Base-by-base conservation (phyloP, 2,888 invertebrate genomes). In the Zygothrica quintamaculata region DNA sequence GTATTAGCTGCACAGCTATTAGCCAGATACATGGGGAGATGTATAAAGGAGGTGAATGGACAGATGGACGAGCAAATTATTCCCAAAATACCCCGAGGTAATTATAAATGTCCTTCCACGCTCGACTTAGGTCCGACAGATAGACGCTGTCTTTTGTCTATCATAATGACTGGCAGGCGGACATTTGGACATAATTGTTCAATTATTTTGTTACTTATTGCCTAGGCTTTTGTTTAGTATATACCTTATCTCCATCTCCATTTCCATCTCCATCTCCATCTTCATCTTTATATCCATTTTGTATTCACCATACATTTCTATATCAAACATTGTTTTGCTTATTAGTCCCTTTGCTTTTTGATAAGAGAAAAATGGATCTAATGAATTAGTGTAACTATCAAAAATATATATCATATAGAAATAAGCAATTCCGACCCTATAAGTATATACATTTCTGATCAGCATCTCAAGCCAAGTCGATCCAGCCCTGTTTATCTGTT, bases 141-240 rank as follows among this genome's bases (percentile, higher is more conserved):
- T 25, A 57, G 75, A 56, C 79, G 76, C 73, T 77, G 56, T 71
- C 65, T 74, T 82, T 82, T 77, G 86, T 77, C 77, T 76, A 84
- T 89, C 89, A 88, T 87, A 89, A 89, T 88, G 88, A 88, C 69
- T 88, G 88, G 87, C 88, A 89, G 85, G 61, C 81, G 74, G 84
- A 87, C 89, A 89, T 87, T 89, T 88, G 86, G 79, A 89, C 89
- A 89, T 88, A 88, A 89, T 89, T 89, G 89, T 89, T 87, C 88
- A 89, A 89, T 89, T 89, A 89, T 87, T 88, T 81, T 77, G 78
- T 88, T 86, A 85, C 73, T 77, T 68, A 78, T 84, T 57, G 78
- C 66, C 71, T 39, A 53, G 37, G 37, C 33, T 39, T 37, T 13
- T 13, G 60, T 44, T 43, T 43, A 44, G 16, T 29, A 26, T 31